Evolutionary conservation across 2,888 invertebrate genomes (phyloP).

Genomic region (Prosopocoilus inquinatus): DNA sequence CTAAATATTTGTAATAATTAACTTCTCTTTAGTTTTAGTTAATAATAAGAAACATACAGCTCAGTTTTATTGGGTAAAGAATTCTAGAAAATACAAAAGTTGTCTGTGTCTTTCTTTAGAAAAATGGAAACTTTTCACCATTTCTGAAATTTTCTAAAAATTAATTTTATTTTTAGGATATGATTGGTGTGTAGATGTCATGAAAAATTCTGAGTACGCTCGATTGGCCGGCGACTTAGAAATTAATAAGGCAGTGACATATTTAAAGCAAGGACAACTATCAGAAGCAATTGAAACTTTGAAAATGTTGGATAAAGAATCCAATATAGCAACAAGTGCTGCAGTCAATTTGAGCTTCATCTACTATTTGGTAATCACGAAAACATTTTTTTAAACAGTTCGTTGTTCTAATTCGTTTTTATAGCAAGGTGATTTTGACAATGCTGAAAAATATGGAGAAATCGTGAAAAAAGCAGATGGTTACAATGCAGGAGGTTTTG

Average conservation of each 20-base stretch:
- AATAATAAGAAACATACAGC: too few relatives aligned
- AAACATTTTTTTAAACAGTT: neutral
- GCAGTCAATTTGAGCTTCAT: conserved; percentile 86
- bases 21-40: too few relatives aligned
- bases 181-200: conserved; percentile 90
- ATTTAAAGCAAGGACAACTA: conserved; percentile 77
- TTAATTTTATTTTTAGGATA: conserved; percentile 48
- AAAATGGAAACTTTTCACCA: conserved; percentile 5
- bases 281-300: conserved; percentile 78
- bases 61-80: neutral
- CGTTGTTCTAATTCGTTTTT: neutral
- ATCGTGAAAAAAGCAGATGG: conserved; percentile 71
- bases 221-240: conserved; percentile 84
- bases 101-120: too few relatives aligned
- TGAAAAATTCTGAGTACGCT: conserved; percentile 85
- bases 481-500: conserved; percentile 78
- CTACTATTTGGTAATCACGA: conserved; percentile 64
- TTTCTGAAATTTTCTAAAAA: neutral
- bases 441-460: conserved; percentile 75
- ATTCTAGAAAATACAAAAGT: neutral
- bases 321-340: conserved; percentile 77
- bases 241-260: conserved; percentile 86
- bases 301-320: conserved; percentile 83
- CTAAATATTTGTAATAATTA: too few relatives aligned
- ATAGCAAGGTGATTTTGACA: conserved; percentile 76